Percentiles rank a stretch among this genome's conserved stretches.
phyloP scores from a whole-genome alignment of 1,140 invertebrate species.

The Achroia grisella region DNA sequence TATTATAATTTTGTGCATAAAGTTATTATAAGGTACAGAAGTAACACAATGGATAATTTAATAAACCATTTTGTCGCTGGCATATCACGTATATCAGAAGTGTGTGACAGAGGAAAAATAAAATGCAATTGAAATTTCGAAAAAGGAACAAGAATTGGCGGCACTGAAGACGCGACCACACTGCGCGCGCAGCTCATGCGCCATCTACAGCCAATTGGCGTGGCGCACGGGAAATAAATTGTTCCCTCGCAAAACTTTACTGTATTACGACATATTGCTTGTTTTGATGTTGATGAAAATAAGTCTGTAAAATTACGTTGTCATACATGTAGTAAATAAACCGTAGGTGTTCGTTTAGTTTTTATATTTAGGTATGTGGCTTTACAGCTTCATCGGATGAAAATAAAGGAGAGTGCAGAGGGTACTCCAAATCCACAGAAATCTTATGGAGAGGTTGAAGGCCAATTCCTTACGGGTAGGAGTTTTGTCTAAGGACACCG shows the following conservation, averaged over 20 bases:
- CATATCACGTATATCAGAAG: slow-evolving; percentile 24
- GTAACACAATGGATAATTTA: slow-evolving; percentile 7
- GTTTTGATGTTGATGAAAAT: not conserved
- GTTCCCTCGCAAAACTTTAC: slow-evolving; percentile 37
- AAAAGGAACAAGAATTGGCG: slow-evolving; percentile 36
- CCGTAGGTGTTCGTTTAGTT: no score
- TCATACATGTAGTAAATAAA: no score
- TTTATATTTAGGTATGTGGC: no score
- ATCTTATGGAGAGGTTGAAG: no score
- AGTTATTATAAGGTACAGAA: no score
- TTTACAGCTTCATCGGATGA: no score
- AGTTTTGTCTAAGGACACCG: no score
- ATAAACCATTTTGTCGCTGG: slow-evolving; percentile 11
- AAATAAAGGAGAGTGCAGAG: no score
- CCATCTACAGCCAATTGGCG: slow-evolving; percentile 63
- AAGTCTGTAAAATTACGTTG: no score
- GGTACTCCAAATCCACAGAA: no score
- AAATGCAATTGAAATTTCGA: slow-evolving; percentile 27
- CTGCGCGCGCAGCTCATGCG: slow-evolving; percentile 30
- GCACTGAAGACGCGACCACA: slow-evolving; percentile 40
- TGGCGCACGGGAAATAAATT: slow-evolving; percentile 51
- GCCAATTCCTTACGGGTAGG: no score
- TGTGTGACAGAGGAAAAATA: slow-evolving; percentile 18
- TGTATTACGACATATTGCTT: slow-evolving; percentile 2
- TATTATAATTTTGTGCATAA: not conserved